A percentile compares a stretch with the other conserved stretches of the same genome.
Evolutionary conservation across 2,888 invertebrate species (phyloP).

Genomic region (Prenolepis imparis): DNA sequence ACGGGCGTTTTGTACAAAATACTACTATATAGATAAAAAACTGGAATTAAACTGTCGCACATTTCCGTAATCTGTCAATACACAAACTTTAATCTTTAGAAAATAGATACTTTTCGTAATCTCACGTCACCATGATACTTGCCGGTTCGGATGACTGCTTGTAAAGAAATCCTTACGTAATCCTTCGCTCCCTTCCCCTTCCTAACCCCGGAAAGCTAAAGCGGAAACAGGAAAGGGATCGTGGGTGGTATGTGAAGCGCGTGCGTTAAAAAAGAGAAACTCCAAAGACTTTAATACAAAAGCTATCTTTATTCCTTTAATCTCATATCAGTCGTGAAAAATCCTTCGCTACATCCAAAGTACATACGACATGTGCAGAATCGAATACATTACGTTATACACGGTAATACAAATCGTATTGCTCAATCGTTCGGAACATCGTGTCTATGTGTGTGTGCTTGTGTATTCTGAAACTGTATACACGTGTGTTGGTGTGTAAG

Average conservation of each 20-base stretch:
- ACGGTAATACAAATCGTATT: conserved; percentile 78
- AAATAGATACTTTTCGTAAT: conserved; percentile 1
- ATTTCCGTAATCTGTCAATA: not conserved
- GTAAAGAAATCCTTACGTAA: not conserved
- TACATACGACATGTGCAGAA: conserved; percentile 78
- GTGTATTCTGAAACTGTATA: conserved; percentile 54
- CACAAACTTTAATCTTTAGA: not conserved
- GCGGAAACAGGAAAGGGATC: conserved; percentile 20
- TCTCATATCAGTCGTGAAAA: conserved; percentile 79
- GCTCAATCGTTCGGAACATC: conserved; percentile 77
- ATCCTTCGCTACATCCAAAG: conserved; percentile 79
- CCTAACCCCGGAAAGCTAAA: not conserved
- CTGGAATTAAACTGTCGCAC: not conserved
- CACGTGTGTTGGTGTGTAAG: conserved; percentile 7
- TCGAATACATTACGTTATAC: conserved; percentile 78
- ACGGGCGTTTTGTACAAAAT: no score
- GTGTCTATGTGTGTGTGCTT: conserved; percentile 55
- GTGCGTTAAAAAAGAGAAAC: conserved; percentile 12
- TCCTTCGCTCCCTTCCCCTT: not conserved
- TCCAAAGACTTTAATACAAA: conserved; percentile 69
- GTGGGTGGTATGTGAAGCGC: not conserved
- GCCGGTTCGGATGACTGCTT: not conserved
- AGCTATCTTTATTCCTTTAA: conserved; percentile 78
- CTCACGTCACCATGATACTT: not conserved
- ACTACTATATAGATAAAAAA: not conserved